Evolutionary conservation across 2,888 invertebrate species (phyloP), one percentile per base, ranked within the genome.

Genomic region (Melinopterus prodromus): DNA sequence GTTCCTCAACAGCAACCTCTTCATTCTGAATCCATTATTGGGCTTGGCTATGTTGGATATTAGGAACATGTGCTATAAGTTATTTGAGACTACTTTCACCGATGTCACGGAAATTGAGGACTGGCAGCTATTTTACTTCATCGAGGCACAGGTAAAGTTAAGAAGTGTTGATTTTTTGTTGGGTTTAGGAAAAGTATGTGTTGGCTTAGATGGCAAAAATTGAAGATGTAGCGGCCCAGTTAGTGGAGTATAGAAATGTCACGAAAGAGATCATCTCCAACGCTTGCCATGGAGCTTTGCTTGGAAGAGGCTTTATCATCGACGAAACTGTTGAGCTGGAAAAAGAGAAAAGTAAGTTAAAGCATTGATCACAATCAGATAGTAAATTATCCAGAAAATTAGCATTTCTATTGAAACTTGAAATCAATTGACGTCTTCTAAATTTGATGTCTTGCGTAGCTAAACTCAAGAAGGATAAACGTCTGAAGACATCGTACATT

Each of bases 401-500:
- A 5, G 15, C 5, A 71, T 12, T 15, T 71, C 14, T 71, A 6
- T 26, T 16, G 35, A 26, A 15, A 71, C 15, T n/a, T 26, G 16
- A 15, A 6, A 71, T n/a, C 35, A n/a, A 71, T 71, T n/a, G 15
- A 16, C 14, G n/a, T 26, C 26, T 35, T 14, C 36, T 14, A 36
- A 26, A 74, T 74, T 86, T 90, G 53, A 53, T 76, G 69, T 15
- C 76, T 79, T 70, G 76, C 81, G 16, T 53, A 82, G 83, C 81
- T 77, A 84, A 84, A 78, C 80, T 81, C 35, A 82, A 83, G 69
- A 84, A 85, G 81, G 83, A 83, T 16, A 85, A 84, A 77, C 91
- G 92, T 0, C 92, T 92, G 16, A 95, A 95, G 83, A 95, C 96
- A 93, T 95, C 96, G 4, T 97, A 96, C 87, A 96, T 96, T 76